These are phyloP conservation scores for Datnioides undecimradiatus DNA, from an alignment of 2,113 vertebrate species.

Conservation along the genomic window DNA sequence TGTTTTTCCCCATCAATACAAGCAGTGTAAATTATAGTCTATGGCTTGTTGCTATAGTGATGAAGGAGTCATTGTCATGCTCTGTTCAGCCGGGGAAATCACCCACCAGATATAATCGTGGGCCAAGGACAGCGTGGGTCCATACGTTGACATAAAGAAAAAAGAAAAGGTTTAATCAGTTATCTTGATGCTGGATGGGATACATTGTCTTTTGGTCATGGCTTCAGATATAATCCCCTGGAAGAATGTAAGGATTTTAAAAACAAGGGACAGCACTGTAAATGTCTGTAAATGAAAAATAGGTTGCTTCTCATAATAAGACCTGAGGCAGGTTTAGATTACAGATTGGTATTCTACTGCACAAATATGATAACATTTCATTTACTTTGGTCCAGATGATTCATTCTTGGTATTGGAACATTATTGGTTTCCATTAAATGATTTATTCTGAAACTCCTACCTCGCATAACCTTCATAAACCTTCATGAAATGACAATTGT, in stretches of 20 bases:
- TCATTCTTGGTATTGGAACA: slow-evolving; percentile 6
- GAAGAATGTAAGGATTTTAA: neutral
- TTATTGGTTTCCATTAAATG: neutral
- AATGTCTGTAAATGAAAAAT: neutral
- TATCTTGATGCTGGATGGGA: neutral
- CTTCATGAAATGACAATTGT: neutral
- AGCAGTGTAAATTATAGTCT: slow-evolving; percentile 28
- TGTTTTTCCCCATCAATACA: neutral
- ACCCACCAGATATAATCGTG: neutral
- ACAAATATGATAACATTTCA: slow-evolving; percentile 7
- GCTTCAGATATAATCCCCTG: neutral
- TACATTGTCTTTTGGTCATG: neutral
- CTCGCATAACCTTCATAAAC: slow-evolving; percentile 12
- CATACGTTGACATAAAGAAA: neutral
- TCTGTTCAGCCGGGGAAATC: neutral
- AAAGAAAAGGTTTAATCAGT: neutral
- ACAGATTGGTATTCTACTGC: neutral
- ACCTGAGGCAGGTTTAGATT: neutral
- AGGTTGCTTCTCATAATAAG: neutral
- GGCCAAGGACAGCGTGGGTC: neutral
- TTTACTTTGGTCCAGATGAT: slow-evolving; percentile 20
- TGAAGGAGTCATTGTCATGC: neutral
- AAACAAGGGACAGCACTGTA: neutral
- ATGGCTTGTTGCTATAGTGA: slow-evolving; percentile 35
- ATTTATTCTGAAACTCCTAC: slow-evolving; percentile 19